Base-by-base conservation (phyloP, 2,113 vertebrate species). In the Microtus pennsylvanicus region DNA sequence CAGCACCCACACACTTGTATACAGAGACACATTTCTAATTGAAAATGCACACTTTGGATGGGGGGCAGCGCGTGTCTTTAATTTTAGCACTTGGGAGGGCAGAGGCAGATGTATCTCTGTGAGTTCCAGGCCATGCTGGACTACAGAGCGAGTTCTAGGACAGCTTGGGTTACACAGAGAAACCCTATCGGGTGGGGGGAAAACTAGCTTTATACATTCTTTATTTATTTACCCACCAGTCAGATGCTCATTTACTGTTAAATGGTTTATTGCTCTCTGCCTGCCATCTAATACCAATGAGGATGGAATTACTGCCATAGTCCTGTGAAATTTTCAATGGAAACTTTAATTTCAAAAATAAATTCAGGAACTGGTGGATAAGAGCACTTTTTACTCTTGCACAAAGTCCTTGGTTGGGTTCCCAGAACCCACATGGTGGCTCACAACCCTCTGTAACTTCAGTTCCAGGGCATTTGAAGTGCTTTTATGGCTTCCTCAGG, bases 241-340 rank as follows among this genome's bases (percentile, higher is more conserved):
- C n/a, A 77, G 13, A 81, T 42, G 63, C 2, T 9, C n/a, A 76
- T 5, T 7, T 52, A 72, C 61, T 95, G 28, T 89, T 93, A 92
- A 95, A 87, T 89, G 89, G 72, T 81, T 94, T 94, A 94, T 96
- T 94, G 22, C 86, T 93, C 42, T n/a, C 81, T 87, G 74, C 9
- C 33, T 87, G 10, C 80, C n/a, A 72, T 94, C 52, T 77, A 22
- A 28, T 90, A 63, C 63, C 90, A 33, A 21, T 69, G 14, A 86
- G 87, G 28, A 45, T 80, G 19, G 76, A 91, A 67, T 90, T 58
- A 90, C 47, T 93, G 2, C 45, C 70, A 7, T 5, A 74, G 19
- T 89, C 35, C 58, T 93, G 5, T 87, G 45, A 72, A 14, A 80
- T 52, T 87, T 87, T 72, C 75, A 93, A 67, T 87, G n/a, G 7